Evolutionary conservation across 2,113 vertebrate species (phyloP), one percentile per base, ranked within the genome.

Genomic region (Gadus macrocephalus): DNA sequence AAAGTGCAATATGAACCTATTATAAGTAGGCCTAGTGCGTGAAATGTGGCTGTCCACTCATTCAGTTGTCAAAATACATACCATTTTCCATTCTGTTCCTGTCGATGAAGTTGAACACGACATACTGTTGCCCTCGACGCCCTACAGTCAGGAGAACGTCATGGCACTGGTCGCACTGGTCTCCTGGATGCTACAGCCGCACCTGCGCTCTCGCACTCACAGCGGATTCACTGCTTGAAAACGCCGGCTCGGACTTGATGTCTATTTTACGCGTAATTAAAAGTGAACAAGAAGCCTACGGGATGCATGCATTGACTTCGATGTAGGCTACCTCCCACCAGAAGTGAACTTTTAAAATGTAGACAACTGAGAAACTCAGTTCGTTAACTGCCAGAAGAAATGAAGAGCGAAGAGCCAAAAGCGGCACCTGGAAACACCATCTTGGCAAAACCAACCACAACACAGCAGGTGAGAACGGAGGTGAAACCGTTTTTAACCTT

Each of bases 371-470:
- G 38, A n/a, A 27, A 69, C 11, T 38, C 25, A 25, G 61, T 28
- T 62, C 72, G 86, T 38, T 35, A 42, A 1, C 75, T 72, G 58
- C 63, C 68, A 25, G 78, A 53, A 42, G 70, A 90, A 85, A 93
- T 93, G 92, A 82, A 77, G 78, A 82, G 79, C 72, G 53, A 81
- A 27, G 72, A 83, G 77, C 75, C 78, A 65, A 87, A 78, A 69
- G 64, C 78, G 19, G 77, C 79, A 53, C 49, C 72, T 53, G 83
- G 68, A 62, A 85, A 70, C 75, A 76, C 71, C 22, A 62, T 25
- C 7, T 75, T 3, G 11, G 63, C 16, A 61, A 59, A 61, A 27
- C 15, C 63, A 17, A 38, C 20, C 20, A 20, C 62, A 78, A 6
- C 58, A 16, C 64, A 63, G 53, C 80, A 83, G 85, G 85, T 87